Conservation (phyloP, 2,797 vertebrate species). For the Periophthalmus magnuspinnatus region DNA sequence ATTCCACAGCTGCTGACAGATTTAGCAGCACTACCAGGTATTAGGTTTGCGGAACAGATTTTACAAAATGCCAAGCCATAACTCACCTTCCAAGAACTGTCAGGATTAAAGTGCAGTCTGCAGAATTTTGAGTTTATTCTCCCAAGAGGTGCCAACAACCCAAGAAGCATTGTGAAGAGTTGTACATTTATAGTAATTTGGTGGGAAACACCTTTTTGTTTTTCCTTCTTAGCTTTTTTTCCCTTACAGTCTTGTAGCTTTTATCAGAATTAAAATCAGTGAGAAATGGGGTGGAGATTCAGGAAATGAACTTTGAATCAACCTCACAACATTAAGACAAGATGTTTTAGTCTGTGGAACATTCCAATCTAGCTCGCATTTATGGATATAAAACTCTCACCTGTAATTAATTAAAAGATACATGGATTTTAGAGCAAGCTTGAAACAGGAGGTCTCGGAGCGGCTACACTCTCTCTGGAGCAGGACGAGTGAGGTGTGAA, state of each 20-base stretch:
- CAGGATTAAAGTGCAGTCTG: slow-evolving; percentile 1
- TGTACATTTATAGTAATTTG: neutral
- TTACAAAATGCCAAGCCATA: slow-evolving; percentile 4
- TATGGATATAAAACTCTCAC: too few species aligned
- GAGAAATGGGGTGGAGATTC: neutral
- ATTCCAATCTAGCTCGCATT: too few species aligned
- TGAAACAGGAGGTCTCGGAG: too few species aligned
- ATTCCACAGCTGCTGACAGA: neutral
- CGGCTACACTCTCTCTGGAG: too few species aligned
- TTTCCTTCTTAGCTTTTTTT: neutral
- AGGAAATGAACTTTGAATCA: too few species aligned
- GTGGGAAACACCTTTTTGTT: neutral
- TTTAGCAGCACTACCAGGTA: neutral
- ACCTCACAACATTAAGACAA: too few species aligned
- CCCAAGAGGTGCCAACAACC: neutral
- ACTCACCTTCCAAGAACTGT: slow-evolving; percentile 2
- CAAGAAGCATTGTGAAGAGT: neutral
- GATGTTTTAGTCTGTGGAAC: too few species aligned
- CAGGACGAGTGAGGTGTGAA: too few species aligned
- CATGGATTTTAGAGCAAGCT: too few species aligned
- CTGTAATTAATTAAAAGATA: too few species aligned
- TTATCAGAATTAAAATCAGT: neutral
- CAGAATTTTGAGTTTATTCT: slow-evolving; percentile 7
- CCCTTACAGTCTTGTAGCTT: neutral
- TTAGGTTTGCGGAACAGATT: slow-evolving; percentile 4